phyloP scores from a whole-genome alignment of 2,113 vertebrate genomes.

The Amphiprion percula region DNA sequence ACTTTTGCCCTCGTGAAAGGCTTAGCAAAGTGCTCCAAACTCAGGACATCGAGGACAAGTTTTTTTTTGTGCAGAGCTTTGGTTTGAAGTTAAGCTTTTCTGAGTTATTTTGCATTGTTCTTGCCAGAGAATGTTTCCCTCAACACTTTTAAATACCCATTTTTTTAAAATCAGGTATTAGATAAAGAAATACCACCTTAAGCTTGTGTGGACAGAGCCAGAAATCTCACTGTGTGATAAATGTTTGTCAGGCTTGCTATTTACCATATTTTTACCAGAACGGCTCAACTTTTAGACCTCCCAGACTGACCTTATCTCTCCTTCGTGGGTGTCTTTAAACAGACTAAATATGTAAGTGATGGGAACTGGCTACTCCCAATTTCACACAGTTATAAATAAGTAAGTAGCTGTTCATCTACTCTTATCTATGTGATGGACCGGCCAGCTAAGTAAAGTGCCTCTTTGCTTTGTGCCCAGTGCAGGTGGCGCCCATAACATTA shows the following conservation, averaged over 20 bases:
- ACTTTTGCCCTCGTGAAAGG: conserved; percentile 36
- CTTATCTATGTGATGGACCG: not conserved
- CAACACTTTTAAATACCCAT: no score
- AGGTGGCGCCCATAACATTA: not conserved
- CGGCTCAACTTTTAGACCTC: not conserved
- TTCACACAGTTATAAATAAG: not conserved
- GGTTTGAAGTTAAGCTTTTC: not conserved
- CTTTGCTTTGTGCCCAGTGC: not conserved
- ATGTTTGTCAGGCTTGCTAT: no score
- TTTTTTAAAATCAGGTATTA: no score
- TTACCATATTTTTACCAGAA: not conserved
- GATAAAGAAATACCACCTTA: no score
- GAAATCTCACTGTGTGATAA: no score
- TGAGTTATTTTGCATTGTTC: not conserved
- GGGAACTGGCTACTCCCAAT: not conserved
- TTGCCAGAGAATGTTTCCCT: no score
- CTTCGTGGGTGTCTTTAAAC: not conserved
- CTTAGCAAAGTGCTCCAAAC: conserved; percentile 11
- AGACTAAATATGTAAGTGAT: not conserved
- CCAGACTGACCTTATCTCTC: not conserved
- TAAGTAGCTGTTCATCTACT: not conserved
- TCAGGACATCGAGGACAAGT: conserved; percentile 4
- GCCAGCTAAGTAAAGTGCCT: not conserved
- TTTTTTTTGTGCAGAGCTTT: conserved; percentile 2
- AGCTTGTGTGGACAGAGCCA: no score